Evolutionary conservation across 2,797 vertebrate genomes (phyloP).

Genomic region (Semaprochilodus insignis): DNA sequence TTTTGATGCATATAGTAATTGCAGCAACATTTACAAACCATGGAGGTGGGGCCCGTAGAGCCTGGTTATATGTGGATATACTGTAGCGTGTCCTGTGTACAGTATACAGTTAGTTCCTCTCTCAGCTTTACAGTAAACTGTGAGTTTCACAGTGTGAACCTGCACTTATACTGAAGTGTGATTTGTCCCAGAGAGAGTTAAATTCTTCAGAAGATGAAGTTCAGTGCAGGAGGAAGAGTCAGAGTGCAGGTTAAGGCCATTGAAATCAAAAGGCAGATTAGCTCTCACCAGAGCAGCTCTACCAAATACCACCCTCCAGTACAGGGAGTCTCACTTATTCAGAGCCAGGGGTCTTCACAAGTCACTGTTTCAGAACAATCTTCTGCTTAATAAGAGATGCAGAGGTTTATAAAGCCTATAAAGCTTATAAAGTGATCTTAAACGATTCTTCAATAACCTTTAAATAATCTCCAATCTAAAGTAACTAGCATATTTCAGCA

Average conservation of each 20-base stretch:
- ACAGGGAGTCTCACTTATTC: not conserved
- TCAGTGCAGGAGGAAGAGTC: not conserved
- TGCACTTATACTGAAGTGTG: too few species aligned
- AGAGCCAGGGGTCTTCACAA: not conserved
- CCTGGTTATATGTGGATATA: too few species aligned
- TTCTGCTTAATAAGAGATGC: not conserved
- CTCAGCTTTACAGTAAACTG: not conserved
- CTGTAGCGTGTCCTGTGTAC: too few species aligned
- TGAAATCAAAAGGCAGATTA: not conserved
- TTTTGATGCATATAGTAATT: too few species aligned
- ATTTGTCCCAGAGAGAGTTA: not conserved
- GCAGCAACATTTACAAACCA: too few species aligned
- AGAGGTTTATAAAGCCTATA: not conserved
- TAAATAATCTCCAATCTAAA: not conserved
- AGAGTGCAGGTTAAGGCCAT: not conserved
- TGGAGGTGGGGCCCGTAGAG: too few species aligned
- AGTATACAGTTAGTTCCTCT: too few species aligned
- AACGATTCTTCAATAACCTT: not conserved
- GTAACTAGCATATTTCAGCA: not conserved
- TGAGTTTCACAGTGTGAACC: not conserved
- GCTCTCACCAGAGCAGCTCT: not conserved
- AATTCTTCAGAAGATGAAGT: slow-evolving; percentile 7
- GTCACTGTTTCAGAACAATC: not conserved
- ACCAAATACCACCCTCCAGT: not conserved
- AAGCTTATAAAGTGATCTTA: too few species aligned